These are phyloP conservation scores for Tamandua tetradactyla DNA, from an alignment of 2,797 vertebrate genomes.

Conservation along the genomic window DNA sequence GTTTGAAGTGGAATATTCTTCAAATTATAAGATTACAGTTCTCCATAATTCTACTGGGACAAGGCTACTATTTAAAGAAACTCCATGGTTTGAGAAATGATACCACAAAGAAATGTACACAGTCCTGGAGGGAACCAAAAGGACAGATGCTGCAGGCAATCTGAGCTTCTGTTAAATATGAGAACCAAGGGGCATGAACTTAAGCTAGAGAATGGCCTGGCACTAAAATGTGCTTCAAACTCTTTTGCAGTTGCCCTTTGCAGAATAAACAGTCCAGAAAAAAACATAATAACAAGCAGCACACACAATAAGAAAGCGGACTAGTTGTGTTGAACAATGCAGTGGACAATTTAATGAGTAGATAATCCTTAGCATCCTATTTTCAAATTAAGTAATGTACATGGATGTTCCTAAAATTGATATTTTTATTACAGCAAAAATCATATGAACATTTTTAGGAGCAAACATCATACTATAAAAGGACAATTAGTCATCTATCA, in stretches of 20 bases:
- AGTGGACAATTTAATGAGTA: constrained; percentile 75
- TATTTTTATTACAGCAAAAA: constrained; percentile 49
- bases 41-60: constrained; percentile 69
- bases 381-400: constrained; percentile 32
- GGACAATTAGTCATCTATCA: neutral
- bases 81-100: constrained; percentile 80
- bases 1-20: constrained; percentile 66
- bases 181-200: constrained; percentile 88
- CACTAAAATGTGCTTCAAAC: constrained; percentile 84
- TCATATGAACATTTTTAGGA: neutral
- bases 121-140: constrained; percentile 85
- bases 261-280: constrained; percentile 81
- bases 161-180: constrained; percentile 86
- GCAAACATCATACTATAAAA: neutral
- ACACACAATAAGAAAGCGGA: constrained; percentile 79
- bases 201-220: constrained; percentile 81
- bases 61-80: constrained; percentile 82
- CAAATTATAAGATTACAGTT: constrained; percentile 63
- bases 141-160: constrained; percentile 89
- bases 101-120: constrained; percentile 84
- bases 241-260: constrained; percentile 83
- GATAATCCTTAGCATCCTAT: neutral
- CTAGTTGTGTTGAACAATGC: constrained; percentile 62
- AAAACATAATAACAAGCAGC: constrained; percentile 80
- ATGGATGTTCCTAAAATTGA: neutral